Conservation (phyloP, 2,797 vertebrate species). For the Apogon talboti region DNA sequence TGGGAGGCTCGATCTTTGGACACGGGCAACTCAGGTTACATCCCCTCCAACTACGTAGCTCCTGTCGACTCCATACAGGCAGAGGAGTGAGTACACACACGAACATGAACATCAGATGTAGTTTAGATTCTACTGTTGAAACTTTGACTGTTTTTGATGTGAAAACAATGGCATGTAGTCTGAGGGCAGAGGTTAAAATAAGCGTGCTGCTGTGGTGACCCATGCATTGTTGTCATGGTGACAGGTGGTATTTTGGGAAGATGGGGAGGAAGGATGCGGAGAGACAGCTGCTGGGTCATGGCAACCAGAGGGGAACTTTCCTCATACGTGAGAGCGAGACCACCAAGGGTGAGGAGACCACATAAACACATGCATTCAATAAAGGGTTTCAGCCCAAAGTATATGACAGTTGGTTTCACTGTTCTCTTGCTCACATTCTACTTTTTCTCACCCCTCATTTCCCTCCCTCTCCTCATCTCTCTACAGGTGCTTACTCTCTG, state of each 20-base stretch:
- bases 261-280: conserved; percentile 96
- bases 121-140: no score
- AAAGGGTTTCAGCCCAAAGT: no score
- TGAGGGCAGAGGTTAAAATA: conserved; percentile 36
- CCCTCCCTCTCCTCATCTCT: neutral
- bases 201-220: conserved; percentile 45
- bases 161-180: conserved; percentile 30
- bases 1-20: conserved; percentile 96
- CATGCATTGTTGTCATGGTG: conserved; percentile 63
- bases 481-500: conserved; percentile 92
- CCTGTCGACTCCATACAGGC: conserved; percentile 97
- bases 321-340: conserved; percentile 98
- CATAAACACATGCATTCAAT: conserved; percentile 1
- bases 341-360: conserved; percentile 87
- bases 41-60: conserved; percentile 98
- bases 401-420: neutral
- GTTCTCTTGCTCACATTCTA: neutral
- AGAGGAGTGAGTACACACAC: conserved; percentile 89
- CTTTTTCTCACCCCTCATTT: rapidly evolving
- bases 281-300: conserved; percentile 89
- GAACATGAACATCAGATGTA: neutral
- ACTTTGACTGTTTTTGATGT: neutral
- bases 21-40: conserved; percentile 91
- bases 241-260: conserved; percentile 99
- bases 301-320: conserved; percentile 91